Conservation (phyloP, 1,140 invertebrate species). For the Whitmania pigra region DNA sequence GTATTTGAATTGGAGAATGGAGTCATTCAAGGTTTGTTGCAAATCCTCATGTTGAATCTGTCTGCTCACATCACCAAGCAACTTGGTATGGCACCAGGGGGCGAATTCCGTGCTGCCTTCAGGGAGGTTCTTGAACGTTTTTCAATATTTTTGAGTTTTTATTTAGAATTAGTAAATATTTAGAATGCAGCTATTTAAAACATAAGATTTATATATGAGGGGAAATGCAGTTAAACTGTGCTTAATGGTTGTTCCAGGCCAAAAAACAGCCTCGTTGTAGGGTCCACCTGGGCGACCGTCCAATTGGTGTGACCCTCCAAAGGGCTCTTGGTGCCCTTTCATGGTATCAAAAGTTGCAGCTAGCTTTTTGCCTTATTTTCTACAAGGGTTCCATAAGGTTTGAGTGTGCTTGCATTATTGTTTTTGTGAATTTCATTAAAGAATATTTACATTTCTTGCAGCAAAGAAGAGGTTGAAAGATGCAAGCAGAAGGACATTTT, state of each 20-base stretch:
- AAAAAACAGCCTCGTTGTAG: constrained; percentile 66
- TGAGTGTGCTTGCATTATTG: not conserved
- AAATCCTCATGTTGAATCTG: constrained; percentile 75
- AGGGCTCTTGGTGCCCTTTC: constrained; percentile 66
- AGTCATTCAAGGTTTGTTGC: constrained; percentile 72
- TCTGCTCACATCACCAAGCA: constrained; percentile 82
- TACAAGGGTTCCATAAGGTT: constrained; percentile 66
- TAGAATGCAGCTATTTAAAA: not conserved
- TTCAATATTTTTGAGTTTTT: not conserved
- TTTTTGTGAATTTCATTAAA: not conserved
- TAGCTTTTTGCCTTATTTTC: constrained; percentile 68
- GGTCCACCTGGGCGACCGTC: constrained; percentile 75
- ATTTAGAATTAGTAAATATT: not conserved
- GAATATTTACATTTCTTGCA: constrained; percentile 38
- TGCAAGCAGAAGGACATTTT: constrained; percentile 81
- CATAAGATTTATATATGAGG: not conserved
- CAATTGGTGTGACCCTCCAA: constrained; percentile 75
- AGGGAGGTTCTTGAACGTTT: constrained; percentile 54
- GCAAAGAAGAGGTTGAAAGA: constrained; percentile 77
- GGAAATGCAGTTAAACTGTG: not conserved
- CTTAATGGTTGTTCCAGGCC: constrained; percentile 47
- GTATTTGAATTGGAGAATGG: constrained; percentile 43
- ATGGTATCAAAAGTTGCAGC: constrained; percentile 72
- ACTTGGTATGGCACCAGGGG: constrained; percentile 88
- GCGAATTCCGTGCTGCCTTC: constrained; percentile 84